phyloP scores from a whole-genome alignment of 2,797 vertebrate genomes.

The Macropodus opercularis region DNA sequence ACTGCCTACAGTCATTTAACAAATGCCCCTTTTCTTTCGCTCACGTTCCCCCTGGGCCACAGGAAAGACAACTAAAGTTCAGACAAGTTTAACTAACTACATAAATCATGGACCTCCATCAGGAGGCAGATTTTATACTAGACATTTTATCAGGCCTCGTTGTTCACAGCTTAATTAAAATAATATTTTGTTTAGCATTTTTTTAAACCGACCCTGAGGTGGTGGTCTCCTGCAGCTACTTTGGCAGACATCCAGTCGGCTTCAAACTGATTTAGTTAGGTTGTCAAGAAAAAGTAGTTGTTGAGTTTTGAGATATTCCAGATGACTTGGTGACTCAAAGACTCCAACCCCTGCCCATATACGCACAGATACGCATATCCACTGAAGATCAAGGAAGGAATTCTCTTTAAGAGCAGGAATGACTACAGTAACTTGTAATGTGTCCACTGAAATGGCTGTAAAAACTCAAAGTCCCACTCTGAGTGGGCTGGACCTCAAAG shows the following conservation, averaged over 20 bases:
- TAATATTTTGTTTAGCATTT: not conserved
- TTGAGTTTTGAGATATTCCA: conserved; percentile 8
- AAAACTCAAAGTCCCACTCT: conserved; percentile 30
- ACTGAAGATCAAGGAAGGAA: conserved; percentile 6
- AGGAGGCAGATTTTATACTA: not conserved
- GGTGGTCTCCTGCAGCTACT: not conserved
- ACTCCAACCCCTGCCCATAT: not conserved
- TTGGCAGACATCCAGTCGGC: conserved; percentile 1
- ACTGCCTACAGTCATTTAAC: conserved; percentile 24
- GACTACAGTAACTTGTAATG: conserved; percentile 7
- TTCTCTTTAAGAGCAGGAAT: conserved; percentile 20
- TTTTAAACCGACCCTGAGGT: not conserved
- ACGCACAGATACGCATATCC: not conserved
- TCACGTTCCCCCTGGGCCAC: not conserved
- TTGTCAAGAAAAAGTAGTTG: conserved; percentile 1
- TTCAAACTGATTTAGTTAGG: not conserved
- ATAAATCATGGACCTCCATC: not conserved
- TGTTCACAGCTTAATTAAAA: too few species aligned
- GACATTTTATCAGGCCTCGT: too few species aligned
- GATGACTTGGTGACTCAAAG: not conserved
- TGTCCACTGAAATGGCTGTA: conserved; percentile 6
- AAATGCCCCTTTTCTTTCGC: not conserved
- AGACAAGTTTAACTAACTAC: not conserved
- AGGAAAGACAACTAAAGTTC: not conserved
- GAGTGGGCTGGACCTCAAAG: conserved; percentile 35